Evolutionary conservation across 2,797 vertebrate genomes (phyloP), one percentile per base, ranked within the genome.

Genomic region (Labeo calbasu): DNA sequence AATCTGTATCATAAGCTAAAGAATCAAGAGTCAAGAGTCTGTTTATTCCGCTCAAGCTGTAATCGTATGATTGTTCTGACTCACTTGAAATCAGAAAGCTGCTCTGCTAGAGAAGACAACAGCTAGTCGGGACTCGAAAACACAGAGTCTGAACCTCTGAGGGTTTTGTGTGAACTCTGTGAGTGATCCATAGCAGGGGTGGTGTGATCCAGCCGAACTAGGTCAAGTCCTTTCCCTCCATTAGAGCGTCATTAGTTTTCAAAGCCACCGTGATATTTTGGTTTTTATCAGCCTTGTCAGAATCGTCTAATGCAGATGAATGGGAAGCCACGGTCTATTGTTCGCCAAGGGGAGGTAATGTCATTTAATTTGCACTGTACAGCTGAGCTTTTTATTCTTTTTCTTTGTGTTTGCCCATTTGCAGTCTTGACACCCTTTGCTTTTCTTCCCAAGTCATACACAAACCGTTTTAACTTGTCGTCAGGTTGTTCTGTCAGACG

Each of bases 211-310:
- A 59, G 77, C 85, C 76, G 88, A 94, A 92, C 90, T 92, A 92
- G 94, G 93, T 93, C 91, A 93, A 89, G 90, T 87, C 87, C 87
- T 84, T 86, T 76, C 80, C 61, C 63, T 82, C 86, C 88, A 88
- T 86, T 88, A 85, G 87, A 84, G 72, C 63, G 79, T 91, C 86
- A 88, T 90, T 91, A 86, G 86, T 82, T 81, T 88, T 89, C 89
- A 83, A 90, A 91, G 84, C 86, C 85, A 80, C 83, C 55, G 84
- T 86, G 87, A 87, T 90, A 85, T 87, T 83, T 87, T 86, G 86
- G 57, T 82, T 84, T 85, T 81, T 78, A 88, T 88, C 85, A 85
- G 55, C 65, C 19, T 57, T 87, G 81, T 81, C 71, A 79, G 19
- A 81, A 79, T 13, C 5, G 5, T 73, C 55, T 66, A 73, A 85